phyloP scores from a whole-genome alignment of 2,888 invertebrate genomes.

The Hymenopus coronatus region DNA sequence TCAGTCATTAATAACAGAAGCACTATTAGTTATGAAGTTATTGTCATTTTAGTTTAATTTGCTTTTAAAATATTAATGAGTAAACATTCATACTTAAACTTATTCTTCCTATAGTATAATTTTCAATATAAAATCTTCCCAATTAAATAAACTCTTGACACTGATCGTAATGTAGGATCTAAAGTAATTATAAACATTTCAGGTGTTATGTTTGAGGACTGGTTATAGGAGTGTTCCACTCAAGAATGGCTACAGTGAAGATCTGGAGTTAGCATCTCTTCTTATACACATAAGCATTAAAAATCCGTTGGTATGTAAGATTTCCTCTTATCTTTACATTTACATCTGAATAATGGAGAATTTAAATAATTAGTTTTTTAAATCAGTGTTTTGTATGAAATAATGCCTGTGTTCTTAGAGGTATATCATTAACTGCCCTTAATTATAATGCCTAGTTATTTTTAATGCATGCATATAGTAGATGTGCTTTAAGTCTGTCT shows the following conservation, averaged over 20 bases:
- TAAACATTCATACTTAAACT: no score
- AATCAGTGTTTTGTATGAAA: neutral
- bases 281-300: slow-evolving; percentile 75
- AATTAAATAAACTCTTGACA: no score
- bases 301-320: slow-evolving; percentile 43
- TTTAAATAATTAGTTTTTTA: neutral
- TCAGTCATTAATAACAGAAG: no score
- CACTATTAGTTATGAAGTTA: no score
- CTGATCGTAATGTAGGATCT: no score
- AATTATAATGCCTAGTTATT: neutral
- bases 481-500: neutral
- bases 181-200: slow-evolving; percentile 36
- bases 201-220: slow-evolving; percentile 69
- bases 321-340: neutral
- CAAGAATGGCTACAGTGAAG: slow-evolving; percentile 87
- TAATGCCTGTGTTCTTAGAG: neutral
- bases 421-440: neutral
- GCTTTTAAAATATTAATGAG: no score
- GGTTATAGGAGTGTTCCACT: slow-evolving; percentile 91
- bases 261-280: slow-evolving; percentile 85
- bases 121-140: no score
- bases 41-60: no score
- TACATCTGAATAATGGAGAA: neutral
- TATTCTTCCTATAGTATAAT: no score
- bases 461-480: neutral